Base-by-base conservation (phyloP, 2,888 invertebrate genomes). In the Temnothorax unifasciatus region DNA sequence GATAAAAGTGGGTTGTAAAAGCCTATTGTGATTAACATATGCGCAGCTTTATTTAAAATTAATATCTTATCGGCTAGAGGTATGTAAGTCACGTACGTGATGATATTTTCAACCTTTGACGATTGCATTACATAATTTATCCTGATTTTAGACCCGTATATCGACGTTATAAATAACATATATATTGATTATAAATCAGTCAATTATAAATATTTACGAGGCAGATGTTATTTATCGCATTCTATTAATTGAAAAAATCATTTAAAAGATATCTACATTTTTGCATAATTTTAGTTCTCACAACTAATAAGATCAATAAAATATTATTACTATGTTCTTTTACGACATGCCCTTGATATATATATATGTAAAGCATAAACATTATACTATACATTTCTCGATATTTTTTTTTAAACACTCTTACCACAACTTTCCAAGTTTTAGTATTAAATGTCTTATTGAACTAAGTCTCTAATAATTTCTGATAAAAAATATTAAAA, bases 21-120 rank as follows among this genome's bases (percentile, higher is more conserved):
- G 18, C 9, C 8, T 9, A 25, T 2, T 38, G 2, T 15, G 8
- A 63, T 21, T 4, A 41, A 6, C 4, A 52, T 64, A 13, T 41
- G 18, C 18, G 13, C 13, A 13, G 1, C 3, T 76, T 41, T 52
- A 18, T 25, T 76, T 25, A n/a, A 66, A 66, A 64, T 76, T 41
- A 66, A 41, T 64, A 76, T 76, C 52, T 76, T 76, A 76, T 76
- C 38, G 13, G 2, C 21, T 38, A 15, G 47, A 61, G 18, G 29
- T 44, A 34, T 41, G 21, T 41, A 64, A 76, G 8, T 34, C 11
- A 5, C 34, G 6, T 63, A 76, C 13, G 11, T 64, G 15, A 50
- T 34, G 29, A 64, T 64, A 57, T 18, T 57, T 75, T 75, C 1
- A 29, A 57, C 44, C 44, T 68, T 68, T 57, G 38, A n/a, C 52